Base-by-base conservation (phyloP, 2,888 invertebrate species). In the Pocota personata region DNA sequence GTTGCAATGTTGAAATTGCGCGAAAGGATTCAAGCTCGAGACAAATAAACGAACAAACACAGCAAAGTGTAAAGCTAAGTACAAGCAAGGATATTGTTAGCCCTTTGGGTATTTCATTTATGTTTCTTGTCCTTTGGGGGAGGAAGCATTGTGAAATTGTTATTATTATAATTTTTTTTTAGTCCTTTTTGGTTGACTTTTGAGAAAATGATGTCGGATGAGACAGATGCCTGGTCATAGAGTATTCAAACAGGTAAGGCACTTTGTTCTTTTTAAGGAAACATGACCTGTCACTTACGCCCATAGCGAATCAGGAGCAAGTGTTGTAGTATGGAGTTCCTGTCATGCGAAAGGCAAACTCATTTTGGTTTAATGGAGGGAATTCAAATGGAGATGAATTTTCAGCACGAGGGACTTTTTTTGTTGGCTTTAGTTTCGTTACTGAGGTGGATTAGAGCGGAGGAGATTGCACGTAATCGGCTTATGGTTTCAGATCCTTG, bases 81-180 rank as follows among this genome's bases (percentile, higher is more conserved):
- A 78, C 78, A 55, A 37, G 37, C 67, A 78, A 78, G 79, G 55
- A 69, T 79, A 75, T 73, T 79, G 73, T 83, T 75, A 27, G 78
- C 50, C 83, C 50, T 69, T 72, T 62, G 79, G 83, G 73, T 37
- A 16, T 69, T 73, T 30, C 30, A 66, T 82, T 77, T 66, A 73
- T 67, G 43, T 67, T 82, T 78, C 27, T 12, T 43, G 64, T 78
- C 67, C 66, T 52, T 80, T 32, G 30, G 58, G 46, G 8, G 60
- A 4, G 2, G 12, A 19, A 48, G 21, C 10, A 37, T 71, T 27
- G 16, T 37, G 16, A 24, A 50, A 37, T 19, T 32, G 19, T 30
- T 40, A 43, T 37, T 58, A 40, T 19, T 60, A 3, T 30, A 21
- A 43, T 1, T 57, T 6, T 14, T 57, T 48, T 43, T 24, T 30